Evolutionary conservation across 2,113 vertebrate species (phyloP).

Genomic region (Melanerpes formicivorus): DNA sequence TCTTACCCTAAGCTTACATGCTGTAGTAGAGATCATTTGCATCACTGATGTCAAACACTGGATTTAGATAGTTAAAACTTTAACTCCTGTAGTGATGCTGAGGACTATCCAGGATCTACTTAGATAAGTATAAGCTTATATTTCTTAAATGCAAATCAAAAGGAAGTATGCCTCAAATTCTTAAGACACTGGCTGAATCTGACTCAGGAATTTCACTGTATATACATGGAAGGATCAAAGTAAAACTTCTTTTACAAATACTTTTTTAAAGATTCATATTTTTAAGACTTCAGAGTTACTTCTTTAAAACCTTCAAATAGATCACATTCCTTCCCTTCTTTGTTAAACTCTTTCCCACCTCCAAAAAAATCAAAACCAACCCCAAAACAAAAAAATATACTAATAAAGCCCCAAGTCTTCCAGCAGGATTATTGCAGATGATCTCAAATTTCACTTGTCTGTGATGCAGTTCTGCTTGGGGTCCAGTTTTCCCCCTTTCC

Average conservation of each 20-base stretch:
- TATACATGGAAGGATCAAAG: neutral
- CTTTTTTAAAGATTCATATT: neutral
- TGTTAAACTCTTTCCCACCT: neutral
- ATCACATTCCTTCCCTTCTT: neutral
- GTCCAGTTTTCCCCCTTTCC: constrained; percentile 35
- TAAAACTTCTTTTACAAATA: constrained; percentile 14
- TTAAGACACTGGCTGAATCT: constrained; percentile 32
- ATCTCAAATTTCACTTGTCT: constrained; percentile 13
- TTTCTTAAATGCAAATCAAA: constrained; percentile 65
- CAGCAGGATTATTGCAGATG: neutral
- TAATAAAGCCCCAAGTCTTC: neutral
- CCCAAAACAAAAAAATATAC: neutral
- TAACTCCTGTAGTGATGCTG: constrained; percentile 42
- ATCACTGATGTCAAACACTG: constrained; percentile 47
- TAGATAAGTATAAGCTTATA: constrained; percentile 51
- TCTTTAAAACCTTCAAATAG: neutral
- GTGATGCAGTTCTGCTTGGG: neutral
- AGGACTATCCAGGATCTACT: constrained; percentile 57
- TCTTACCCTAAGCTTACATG: constrained; percentile 65
- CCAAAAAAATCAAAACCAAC: neutral
- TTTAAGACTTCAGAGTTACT: neutral
- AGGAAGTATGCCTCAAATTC: constrained; percentile 20
- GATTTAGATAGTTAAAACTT: constrained; percentile 65
- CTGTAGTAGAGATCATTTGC: neutral
- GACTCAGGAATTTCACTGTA: constrained; percentile 3